These are phyloP conservation scores for Aleiodes leptofemur DNA, from an alignment of 2,888 invertebrate genomes.

Conservation along the genomic window DNA sequence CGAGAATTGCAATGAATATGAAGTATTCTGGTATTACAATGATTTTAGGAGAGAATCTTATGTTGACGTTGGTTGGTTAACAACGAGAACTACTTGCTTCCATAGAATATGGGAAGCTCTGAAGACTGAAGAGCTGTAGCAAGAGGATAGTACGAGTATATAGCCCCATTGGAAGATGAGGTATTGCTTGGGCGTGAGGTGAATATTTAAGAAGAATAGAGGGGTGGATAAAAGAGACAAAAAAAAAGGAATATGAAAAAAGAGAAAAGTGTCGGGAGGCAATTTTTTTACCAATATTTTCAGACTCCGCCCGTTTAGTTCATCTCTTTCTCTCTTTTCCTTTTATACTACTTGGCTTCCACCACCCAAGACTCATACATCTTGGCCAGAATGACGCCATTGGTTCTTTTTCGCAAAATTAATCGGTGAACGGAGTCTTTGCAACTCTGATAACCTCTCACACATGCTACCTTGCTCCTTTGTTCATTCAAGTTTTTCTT, in stretches of 20 bases:
- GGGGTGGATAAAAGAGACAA: constrained; percentile 20
- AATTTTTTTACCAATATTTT: constrained; percentile 53
- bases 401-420: constrained; percentile 29
- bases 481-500: not conserved
- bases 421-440: constrained; percentile 40
- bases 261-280: constrained; percentile 43
- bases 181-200: constrained; percentile 56
- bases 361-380: constrained; percentile 36
- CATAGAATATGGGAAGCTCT: constrained; percentile 33
- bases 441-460: constrained; percentile 38
- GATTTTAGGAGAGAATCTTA: constrained; percentile 17
- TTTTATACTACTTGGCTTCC: constrained; percentile 36
- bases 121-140: constrained; percentile 36
- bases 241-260: constrained; percentile 34
- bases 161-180: constrained; percentile 51
- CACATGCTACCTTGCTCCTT: constrained; percentile 5
- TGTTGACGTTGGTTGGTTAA: constrained; percentile 22
- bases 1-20: constrained; percentile 9
- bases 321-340: not conserved
- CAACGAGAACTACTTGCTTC: constrained; percentile 37
- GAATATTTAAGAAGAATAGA: constrained; percentile 53
- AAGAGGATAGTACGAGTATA: constrained; percentile 43
- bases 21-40: constrained; percentile 22
- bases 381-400: constrained; percentile 34
- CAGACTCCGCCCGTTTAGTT: constrained; percentile 18